Evolutionary conservation across 2,888 invertebrate genomes (phyloP), one percentile per base, ranked within the genome.

Genomic region (Megalurothrips usitatus): DNA sequence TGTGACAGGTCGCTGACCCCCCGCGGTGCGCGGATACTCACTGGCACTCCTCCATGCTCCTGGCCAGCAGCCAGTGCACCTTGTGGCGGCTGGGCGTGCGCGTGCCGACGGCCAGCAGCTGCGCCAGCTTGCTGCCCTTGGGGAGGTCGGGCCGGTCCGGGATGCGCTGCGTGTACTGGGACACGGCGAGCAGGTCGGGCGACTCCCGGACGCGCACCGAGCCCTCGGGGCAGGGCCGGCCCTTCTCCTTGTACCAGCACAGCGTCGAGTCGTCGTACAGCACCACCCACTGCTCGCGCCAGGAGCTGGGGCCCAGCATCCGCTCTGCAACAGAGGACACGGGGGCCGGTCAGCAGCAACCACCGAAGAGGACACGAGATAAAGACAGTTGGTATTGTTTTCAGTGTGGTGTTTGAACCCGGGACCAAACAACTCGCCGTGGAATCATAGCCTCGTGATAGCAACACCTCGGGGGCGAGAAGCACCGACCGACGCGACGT

Each of bases 211-310:
- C 92, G 83, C 92, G 89, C 58, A 89, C 85, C 68, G 87, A 87
- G 83, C 86, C 90, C 87, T 87, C 89, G 83, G 86, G 89, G 84
- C 86, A 88, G 82, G 86, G 85, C 84, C 87, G 89, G 4, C 88
- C 89, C 84, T 90, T 89, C 84, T 90, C 93, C 87, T 94, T 94
- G 87, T 92, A 95, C 92, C 94, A 94, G n/a, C 94, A 93, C 88
- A 96, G 90, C n/a, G 94, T 94, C 17, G 94, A 94, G 87, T 95
- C 95, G 84, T 94, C 94, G 87, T 94, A 94, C 2, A 95, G 89
- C 79, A 94, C 94, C 83, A 95, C 92, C 93, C 94, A 95, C 86
- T 94, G 94, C 86, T 94, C 94, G 49, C 93, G 91, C 95, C 95
- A 96, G 43, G 93, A 91, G 85, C 91, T 92, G 23, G 26, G 68